Evolutionary conservation across 37 sponge, comb jelly and placozoan genomes (phyloP), one percentile per base, ranked within the genome.

Genomic region (Ianthella basta): DNA sequence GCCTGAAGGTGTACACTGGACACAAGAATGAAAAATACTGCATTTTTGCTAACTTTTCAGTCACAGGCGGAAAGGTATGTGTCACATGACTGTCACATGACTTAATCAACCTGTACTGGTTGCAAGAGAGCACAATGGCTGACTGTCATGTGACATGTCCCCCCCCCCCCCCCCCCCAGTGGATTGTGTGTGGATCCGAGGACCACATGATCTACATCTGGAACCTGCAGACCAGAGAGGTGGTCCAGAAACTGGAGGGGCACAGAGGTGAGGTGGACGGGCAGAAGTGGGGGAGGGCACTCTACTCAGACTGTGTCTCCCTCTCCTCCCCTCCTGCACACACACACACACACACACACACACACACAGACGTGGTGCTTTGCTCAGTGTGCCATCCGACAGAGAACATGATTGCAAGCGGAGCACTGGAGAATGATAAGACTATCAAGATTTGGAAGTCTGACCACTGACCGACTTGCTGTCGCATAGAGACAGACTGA

Each of bases 21-120:
- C 99, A 98, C 90, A 94, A 96, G 90, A 98, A 98, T 86, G 93
- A 91, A 19, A 98, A 96, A 61, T 98, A 94, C 70, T 98, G 99
- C 59, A 82, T 98, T 1, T 98, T 98, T 84, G 92, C 99, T 36
- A 98, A 96, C 84, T 98, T 98, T 83, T 94, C 95, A n/a, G 99
- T 98, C 25, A 98, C 99, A n/a, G 96, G 99, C 35, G 99, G 98
- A 60, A 96, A 96, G 95, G 90, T 86, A 37, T 54, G 36, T n/a
- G 39, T 54, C n/a, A 53, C 4, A 6, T 32, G 32, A 64, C 32
- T 12, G 32, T 36, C 79, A 35, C 6, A 10, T 74, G 50, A 44
- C 50, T 8, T n/a, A n/a, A 44, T 44, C 50, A 3, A 3, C 8
- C 50, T 44, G 50, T 8, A 32, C 5, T 25, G 66, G 66, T n/a